Conservation (phyloP, 2,113 vertebrate species). For the Hirundichthys speculiger region DNA sequence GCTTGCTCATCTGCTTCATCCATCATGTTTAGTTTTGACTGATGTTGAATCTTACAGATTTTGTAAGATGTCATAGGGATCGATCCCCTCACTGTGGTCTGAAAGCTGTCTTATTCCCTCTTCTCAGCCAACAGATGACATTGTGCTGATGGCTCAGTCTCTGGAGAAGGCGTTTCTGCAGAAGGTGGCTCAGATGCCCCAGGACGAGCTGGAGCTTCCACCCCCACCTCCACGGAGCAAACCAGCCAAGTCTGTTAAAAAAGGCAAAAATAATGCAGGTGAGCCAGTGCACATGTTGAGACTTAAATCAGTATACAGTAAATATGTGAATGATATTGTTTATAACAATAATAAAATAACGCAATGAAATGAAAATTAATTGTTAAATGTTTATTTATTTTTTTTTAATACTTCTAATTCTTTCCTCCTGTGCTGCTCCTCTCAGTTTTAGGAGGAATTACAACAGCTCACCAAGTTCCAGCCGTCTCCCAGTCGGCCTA, state of each 20-base stretch:
- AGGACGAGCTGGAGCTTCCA: constrained; percentile 88
- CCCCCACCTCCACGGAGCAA: constrained; percentile 85
- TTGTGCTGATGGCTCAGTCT: constrained; percentile 94
- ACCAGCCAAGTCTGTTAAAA: constrained; percentile 81
- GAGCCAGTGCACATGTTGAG: constrained; percentile 17
- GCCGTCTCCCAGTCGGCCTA: constrained; percentile 88
- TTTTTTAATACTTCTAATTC: not conserved
- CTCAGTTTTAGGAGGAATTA: constrained; percentile 80
- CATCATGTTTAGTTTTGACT: not conserved
- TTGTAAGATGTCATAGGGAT: too few species aligned
- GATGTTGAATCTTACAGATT: not conserved
- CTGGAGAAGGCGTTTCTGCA: constrained; percentile 93
- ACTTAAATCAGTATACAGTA: fast-evolving
- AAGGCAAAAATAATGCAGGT: constrained; percentile 80
- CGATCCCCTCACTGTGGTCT: not conserved
- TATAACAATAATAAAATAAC: too few species aligned
- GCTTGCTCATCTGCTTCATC: too few species aligned
- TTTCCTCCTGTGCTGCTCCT: not conserved
- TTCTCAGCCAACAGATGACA: constrained; percentile 90
- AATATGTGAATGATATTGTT: too few species aligned
- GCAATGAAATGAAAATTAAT: too few species aligned
- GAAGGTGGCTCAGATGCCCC: constrained; percentile 94
- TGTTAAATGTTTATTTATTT: too few species aligned
- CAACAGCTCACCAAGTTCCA: constrained; percentile 90
- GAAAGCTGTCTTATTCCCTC: not conserved